A percentile compares a stretch with the other conserved stretches of the same genome.
Conservation (phyloP, 2,797 vertebrate genomes). For the Sebastes kiyomatsui region DNA sequence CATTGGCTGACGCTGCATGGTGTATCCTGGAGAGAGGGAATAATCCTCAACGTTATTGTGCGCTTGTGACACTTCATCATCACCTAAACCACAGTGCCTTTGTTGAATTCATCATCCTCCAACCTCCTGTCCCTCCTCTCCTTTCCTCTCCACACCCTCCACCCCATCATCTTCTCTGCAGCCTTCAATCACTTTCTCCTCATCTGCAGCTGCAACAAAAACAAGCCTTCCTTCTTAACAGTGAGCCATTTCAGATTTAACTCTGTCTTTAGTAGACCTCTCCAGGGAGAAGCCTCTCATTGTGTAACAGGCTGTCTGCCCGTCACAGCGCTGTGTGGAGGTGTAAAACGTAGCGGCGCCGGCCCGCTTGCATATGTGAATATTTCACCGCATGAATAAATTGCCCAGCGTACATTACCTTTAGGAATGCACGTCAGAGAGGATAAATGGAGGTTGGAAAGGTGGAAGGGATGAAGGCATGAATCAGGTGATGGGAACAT, state of each 20-base stretch:
- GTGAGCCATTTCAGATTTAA: conserved; percentile 71
- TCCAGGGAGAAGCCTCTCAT: conserved; percentile 68
- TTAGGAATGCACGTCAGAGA: conserved; percentile 37
- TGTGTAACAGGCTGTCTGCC: conserved; percentile 78
- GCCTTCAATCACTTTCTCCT: conserved; percentile 65
- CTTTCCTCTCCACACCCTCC: conserved; percentile 3
- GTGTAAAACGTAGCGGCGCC: conserved; percentile 63
- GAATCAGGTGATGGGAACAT: not conserved
- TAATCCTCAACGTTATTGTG: conserved; percentile 59
- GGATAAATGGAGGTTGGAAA: conserved; percentile 5
- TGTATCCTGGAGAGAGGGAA: conserved; percentile 23
- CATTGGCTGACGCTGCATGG: conserved; percentile 45
- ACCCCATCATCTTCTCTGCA: conserved; percentile 23
- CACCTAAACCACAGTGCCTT: conserved; percentile 60
- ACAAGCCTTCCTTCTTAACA: conserved; percentile 55
- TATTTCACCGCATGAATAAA: conserved; percentile 69
- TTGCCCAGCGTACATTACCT: conserved; percentile 43
- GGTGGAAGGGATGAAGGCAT: not conserved
- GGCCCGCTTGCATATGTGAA: conserved; percentile 71
- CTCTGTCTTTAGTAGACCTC: conserved; percentile 64
- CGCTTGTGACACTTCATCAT: conserved; percentile 65
- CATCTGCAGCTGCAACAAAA: conserved; percentile 48
- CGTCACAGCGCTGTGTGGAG: conserved; percentile 71
- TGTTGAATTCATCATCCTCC: conserved; percentile 60
- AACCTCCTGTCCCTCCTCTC: conserved; percentile 23